Evolutionary conservation across 2,888 invertebrate species (phyloP), one percentile per base, ranked within the genome.

Genomic region (Tipula unca): DNA sequence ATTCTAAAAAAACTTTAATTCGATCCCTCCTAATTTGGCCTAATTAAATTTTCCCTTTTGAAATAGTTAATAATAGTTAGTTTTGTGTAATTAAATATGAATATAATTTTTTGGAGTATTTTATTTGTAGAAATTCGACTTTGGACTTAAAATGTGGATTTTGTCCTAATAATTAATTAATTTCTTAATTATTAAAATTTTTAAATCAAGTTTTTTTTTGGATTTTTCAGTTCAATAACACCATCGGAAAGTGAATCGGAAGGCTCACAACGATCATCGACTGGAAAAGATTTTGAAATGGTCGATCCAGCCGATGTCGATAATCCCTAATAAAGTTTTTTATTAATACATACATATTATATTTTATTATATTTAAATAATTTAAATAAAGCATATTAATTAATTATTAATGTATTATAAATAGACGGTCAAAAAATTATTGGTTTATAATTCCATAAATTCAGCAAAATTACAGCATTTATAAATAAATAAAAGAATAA

Each of bases 251-350:
- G 96, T 14, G 97, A 97, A 88, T 95, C 95, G 0, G 96, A 95
- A 89, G 93, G 94, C 88, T 95, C 95, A 88, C 95, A 95, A 89
- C 93, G 95, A 86, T 96, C 96, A 14, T 95, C 95, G 87, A 95
- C 95, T 0, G 96, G 95, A 88, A 94, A 95, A 88, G 97, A 97
- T 92, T 97, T 97, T 90, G 97, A 97, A 91, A 96, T 97, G 89
- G 94, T 97, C 85, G 96, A 96, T 88, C 93, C 93, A 36, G 94
- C 92, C 20, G 95, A 95, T 88, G 89, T 94, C 42, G 94, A 93
- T 85, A 91, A 91, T 0, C 91, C 87, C 48, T 87, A 86, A 87
- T 54, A 85, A 82, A 83, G 32, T 83, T 83, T 48, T 48, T 25
- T 69, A 69, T 69, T 69, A 69, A 54, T 20, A 25, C 48, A 48